Evolutionary conservation across 2,888 invertebrate genomes (phyloP).

Genomic region (Orthonychiurus folsomi): DNA sequence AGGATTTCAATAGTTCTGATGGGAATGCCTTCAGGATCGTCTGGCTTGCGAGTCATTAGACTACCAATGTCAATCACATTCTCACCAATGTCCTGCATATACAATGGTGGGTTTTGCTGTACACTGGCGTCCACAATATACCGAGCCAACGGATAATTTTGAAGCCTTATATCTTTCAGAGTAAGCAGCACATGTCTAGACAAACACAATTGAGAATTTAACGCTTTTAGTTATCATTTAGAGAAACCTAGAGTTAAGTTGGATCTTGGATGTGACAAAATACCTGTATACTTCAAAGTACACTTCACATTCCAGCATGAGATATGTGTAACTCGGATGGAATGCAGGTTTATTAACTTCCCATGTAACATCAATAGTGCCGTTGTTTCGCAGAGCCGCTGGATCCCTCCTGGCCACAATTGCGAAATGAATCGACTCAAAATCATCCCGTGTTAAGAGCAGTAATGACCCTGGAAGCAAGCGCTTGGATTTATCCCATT

Average conservation of each 20-base stretch:
- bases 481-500: slow-evolving; percentile 51
- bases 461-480: slow-evolving; percentile 64
- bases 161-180: slow-evolving; percentile 52
- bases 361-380: slow-evolving; percentile 46
- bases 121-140: slow-evolving; percentile 55
- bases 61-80: neutral
- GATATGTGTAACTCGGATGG: slow-evolving; percentile 44
- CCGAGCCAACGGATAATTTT: slow-evolving; percentile 57
- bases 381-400: slow-evolving; percentile 48
- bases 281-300: slow-evolving; percentile 75
- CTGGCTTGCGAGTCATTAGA: slow-evolving; percentile 18
- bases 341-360: slow-evolving; percentile 25
- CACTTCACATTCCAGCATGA: slow-evolving; percentile 67
- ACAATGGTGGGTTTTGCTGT: slow-evolving; percentile 44
- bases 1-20: neutral
- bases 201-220: neutral
- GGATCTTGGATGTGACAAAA: too few relatives aligned
- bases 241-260: too few relatives aligned
- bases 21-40: neutral
- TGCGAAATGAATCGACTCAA: slow-evolving; percentile 59
- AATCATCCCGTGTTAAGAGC: slow-evolving; percentile 61
- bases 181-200: slow-evolving; percentile 29
- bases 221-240: too few relatives aligned
- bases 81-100: slow-evolving; percentile 41
- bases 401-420: slow-evolving; percentile 55